These are phyloP conservation scores for Drosophila nigrodunni DNA, from an alignment of 1,140 invertebrate genomes.

Conservation along the genomic window DNA sequence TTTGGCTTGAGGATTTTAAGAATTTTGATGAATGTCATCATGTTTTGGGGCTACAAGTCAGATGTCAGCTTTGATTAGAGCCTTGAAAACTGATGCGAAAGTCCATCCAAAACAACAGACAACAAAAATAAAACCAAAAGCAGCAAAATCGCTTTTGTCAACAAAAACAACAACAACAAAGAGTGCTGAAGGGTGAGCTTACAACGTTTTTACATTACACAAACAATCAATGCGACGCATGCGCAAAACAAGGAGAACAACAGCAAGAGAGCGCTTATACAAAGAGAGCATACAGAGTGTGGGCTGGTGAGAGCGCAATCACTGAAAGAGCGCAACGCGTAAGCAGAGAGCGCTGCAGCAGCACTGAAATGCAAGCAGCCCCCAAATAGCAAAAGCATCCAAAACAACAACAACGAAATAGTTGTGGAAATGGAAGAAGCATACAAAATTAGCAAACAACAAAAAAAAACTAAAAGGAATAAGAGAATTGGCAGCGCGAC, in stretches of 20 bases:
- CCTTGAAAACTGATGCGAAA: conserved; percentile 60
- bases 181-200: conserved; percentile 41
- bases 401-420: conserved; percentile 27
- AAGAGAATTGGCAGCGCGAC: conserved; percentile 58
- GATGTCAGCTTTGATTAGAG: conserved; percentile 45
- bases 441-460: conserved; percentile 53
- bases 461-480: conserved; percentile 34
- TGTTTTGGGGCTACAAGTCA: conserved; percentile 34
- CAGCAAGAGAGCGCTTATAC: background rate
- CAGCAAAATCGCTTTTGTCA: conserved; percentile 39
- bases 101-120: conserved; percentile 20
- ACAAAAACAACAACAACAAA: conserved; percentile 39
- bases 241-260: conserved; percentile 51
- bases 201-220: conserved; percentile 72
- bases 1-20: background rate
- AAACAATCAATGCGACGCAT: conserved; percentile 77
- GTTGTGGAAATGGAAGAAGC: conserved; percentile 20
- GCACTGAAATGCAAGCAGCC: conserved; percentile 64
- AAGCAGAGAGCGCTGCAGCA: conserved; percentile 24
- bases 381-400: conserved; percentile 63
- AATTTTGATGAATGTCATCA: conserved; percentile 50
- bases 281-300: background rate
- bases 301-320: conserved; percentile 4
- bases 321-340: conserved; percentile 31
- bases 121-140: background rate